Evolutionary conservation across 2,113 vertebrate species (phyloP), one percentile per base, ranked within the genome.

Genomic region (Meriones unguiculatus): DNA sequence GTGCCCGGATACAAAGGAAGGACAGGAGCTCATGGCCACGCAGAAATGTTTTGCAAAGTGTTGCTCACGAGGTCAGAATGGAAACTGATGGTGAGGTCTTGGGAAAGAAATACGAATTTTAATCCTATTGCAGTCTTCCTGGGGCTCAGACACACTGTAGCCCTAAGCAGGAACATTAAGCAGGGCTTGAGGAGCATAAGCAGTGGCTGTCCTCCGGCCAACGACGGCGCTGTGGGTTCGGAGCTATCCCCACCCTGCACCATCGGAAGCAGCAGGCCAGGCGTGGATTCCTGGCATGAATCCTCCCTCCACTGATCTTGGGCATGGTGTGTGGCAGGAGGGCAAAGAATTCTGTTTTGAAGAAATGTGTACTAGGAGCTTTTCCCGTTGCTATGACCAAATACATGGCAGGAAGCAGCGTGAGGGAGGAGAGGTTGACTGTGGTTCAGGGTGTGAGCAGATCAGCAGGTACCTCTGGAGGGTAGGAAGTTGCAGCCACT

Each of bases 21-120:
- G 13, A 32, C 87, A 50, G 30, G 65, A 80, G 7, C 57, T 4
- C 3, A 81, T 6, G 28, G 46, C 90, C 18, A 69, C 59, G 46
- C 41, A 54, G 78, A 92, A 81, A 70, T 76, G 12, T 73, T 95
- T 91, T 82, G 32, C 62, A 62, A 94, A 96, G 64, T 62, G 41
- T 77, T 59, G 50, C 76, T 96, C 87, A 89, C 54, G 62, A 38
- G 81, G 41, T 82, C 46, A 30, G 46, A 89, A 87, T 87, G 91
- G 86, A 94, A 92, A 97, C 22, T 35, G 69, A 80, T 69, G 50
- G 38, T 69, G n/a, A 95, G 7, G 22, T n/a, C 76, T 92, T 69
- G 25, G 41, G 38, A 72, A 92, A 92, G 88, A 95, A 95, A 93
- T 87, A 62, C 59, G 77, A 95, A 96, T 96, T 96, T 18, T 89